These are phyloP conservation scores for Thamnophis sirtalis DNA, from an alignment of 2,113 vertebrate genomes.

Conservation along the genomic window DNA sequence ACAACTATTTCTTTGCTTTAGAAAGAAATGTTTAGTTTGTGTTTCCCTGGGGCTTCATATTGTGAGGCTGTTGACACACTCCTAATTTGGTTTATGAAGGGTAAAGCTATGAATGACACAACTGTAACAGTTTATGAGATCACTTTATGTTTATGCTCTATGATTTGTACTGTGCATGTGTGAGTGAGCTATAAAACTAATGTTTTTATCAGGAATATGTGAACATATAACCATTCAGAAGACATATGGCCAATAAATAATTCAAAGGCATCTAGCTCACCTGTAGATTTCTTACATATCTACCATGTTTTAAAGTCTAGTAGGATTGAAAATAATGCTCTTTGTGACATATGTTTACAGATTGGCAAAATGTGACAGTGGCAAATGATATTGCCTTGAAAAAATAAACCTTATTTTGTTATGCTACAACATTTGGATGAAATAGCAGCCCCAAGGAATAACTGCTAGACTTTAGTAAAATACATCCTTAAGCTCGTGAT, in stretches of 20 bases:
- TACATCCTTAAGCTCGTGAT: not conserved
- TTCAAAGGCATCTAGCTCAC: slow-evolving; percentile 71
- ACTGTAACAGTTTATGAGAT: slow-evolving; percentile 54
- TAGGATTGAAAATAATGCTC: slow-evolving; percentile 66
- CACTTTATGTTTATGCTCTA: slow-evolving; percentile 37
- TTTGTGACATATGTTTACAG: slow-evolving; percentile 67
- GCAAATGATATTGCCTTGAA: slow-evolving; percentile 30
- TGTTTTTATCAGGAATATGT: slow-evolving; percentile 66
- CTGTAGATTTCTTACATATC: slow-evolving; percentile 56
- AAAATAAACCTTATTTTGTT: slow-evolving; percentile 19
- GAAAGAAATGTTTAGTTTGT: slow-evolving; percentile 30
- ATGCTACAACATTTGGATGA: slow-evolving; percentile 6
- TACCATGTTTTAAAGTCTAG: slow-evolving; percentile 63
- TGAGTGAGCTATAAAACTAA: slow-evolving; percentile 58
- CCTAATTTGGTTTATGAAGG: slow-evolving; percentile 41
- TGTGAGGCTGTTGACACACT: not conserved
- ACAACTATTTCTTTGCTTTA: slow-evolving; percentile 35
- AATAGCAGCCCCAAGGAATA: not conserved
- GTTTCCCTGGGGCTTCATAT: slow-evolving; percentile 29
- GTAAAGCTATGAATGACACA: slow-evolving; percentile 39
- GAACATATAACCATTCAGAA: slow-evolving; percentile 63
- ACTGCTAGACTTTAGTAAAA: slow-evolving; percentile 23
- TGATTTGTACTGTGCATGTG: slow-evolving; percentile 69
- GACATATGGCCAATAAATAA: slow-evolving; percentile 74
- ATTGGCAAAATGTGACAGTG: slow-evolving; percentile 48